Evolutionary conservation across 2,888 invertebrate genomes (phyloP).

Genomic region (Desoria tigrina): DNA sequence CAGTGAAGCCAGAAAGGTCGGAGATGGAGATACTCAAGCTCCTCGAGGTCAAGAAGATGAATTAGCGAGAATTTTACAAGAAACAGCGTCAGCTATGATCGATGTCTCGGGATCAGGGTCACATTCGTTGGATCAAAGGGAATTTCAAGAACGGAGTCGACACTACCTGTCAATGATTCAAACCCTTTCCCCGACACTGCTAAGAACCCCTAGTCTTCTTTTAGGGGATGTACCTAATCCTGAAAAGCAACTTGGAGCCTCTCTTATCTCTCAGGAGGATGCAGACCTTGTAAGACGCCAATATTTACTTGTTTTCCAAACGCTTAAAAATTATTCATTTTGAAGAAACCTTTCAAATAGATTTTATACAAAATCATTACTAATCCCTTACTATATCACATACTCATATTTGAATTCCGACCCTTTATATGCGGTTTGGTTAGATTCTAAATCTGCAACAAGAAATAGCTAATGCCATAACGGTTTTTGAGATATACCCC

Average conservation of each 20-base stretch:
- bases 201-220: conserved; percentile 43
- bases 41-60: conserved; percentile 52
- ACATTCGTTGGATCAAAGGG: conserved; percentile 53
- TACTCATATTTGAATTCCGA: no score
- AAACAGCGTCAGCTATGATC: conserved; percentile 54
- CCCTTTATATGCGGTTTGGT: no score
- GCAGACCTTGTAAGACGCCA: conserved; percentile 46
- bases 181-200: conserved; percentile 44
- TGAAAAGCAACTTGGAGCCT: conserved; percentile 51
- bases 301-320: neutral
- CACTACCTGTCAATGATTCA: conserved; percentile 52
- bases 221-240: conserved; percentile 52
- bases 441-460: neutral
- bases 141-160: conserved; percentile 52
- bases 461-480: no score
- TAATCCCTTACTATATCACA: no score
- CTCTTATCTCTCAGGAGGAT: conserved; percentile 51
- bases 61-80: conserved; percentile 52
- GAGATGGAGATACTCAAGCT: conserved; percentile 33
- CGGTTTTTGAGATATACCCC: no score
- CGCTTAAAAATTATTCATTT: neutral
- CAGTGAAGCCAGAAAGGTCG: conserved; percentile 31
- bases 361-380: no score
- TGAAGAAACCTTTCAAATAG: no score
- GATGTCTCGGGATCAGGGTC: conserved; percentile 53